Percentiles rank a stretch among this genome's conserved stretches.
Evolutionary conservation across 2,888 invertebrate genomes (phyloP).

Genomic region (Calameuta filiformis): DNA sequence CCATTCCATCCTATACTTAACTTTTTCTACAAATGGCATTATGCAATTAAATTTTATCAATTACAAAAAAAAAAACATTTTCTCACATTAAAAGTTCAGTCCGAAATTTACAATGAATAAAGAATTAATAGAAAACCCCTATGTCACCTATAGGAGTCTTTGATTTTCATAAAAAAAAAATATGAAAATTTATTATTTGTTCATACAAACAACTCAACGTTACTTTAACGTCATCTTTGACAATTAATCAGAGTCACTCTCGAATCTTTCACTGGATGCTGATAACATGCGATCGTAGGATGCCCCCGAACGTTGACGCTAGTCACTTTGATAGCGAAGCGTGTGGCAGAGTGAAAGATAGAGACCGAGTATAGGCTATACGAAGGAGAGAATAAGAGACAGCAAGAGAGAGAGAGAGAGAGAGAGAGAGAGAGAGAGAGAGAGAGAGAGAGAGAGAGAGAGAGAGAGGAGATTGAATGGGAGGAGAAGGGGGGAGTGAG

Average conservation of each 20-base stretch:
- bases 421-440: neutral
- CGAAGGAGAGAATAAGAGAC: neutral
- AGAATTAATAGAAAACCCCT: neutral
- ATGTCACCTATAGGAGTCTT: neutral
- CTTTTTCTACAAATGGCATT: neutral
- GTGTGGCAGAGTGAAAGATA: neutral
- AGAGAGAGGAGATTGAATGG: slow-evolving; percentile 20
- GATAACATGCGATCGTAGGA: slow-evolving; percentile 12
- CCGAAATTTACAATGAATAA: neutral
- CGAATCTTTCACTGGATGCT: neutral
- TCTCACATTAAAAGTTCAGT: neutral
- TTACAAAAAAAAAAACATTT: neutral
- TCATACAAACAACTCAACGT: neutral
- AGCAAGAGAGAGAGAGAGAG: neutral
- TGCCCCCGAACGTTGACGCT: slow-evolving; percentile 19
- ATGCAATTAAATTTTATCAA: neutral
- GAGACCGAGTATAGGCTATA: neutral
- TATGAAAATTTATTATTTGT: neutral
- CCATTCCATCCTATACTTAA: neutral
- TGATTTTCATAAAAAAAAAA: neutral
- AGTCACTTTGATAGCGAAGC: slow-evolving; percentile 23
- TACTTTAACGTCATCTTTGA: neutral
- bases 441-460: slow-evolving; percentile 1
- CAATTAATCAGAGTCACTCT: neutral
- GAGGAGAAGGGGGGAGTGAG: slow-evolving; percentile 29